phyloP scores from a whole-genome alignment of 2,113 vertebrate genomes.

The rat (Rattus norvegicus) region DNA sequence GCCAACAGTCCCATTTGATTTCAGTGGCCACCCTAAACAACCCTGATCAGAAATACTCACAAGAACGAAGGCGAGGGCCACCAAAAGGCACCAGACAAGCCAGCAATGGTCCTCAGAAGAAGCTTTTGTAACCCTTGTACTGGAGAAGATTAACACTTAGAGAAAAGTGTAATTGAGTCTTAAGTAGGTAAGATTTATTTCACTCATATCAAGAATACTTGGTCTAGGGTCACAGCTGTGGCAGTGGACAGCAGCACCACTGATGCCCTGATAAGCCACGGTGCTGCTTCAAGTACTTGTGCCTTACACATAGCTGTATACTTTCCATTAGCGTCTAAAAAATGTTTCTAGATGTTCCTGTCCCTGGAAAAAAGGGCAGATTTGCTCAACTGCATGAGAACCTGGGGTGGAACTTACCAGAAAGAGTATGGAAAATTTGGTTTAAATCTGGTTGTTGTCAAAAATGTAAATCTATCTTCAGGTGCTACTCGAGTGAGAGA shows the following conservation, averaged over 20 bases:
- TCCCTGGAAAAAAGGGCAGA: not conserved
- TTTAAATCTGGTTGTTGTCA: not conserved
- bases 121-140: not conserved
- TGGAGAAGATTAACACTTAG: not conserved
- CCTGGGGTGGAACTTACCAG: not conserved
- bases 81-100: not conserved
- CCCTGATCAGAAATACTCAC: not conserved
- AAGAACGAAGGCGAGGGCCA: not conserved
- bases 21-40: not conserved
- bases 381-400: not conserved
- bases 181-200: not conserved
- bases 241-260: not conserved
- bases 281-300: not conserved
- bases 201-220: not conserved
- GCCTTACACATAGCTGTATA: not conserved
- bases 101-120: not conserved
- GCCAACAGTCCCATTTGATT: not conserved
- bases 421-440: not conserved
- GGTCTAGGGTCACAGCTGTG: not conserved
- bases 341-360: slow-evolving; percentile 8
- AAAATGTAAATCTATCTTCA: not conserved
- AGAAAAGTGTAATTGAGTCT: not conserved
- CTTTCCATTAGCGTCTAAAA: slow-evolving; percentile 22
- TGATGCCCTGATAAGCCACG: not conserved
- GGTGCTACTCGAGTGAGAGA: not conserved